Evolutionary conservation across 2,113 vertebrate species (phyloP).

Genomic region (Chloroceryle aenea): DNA sequence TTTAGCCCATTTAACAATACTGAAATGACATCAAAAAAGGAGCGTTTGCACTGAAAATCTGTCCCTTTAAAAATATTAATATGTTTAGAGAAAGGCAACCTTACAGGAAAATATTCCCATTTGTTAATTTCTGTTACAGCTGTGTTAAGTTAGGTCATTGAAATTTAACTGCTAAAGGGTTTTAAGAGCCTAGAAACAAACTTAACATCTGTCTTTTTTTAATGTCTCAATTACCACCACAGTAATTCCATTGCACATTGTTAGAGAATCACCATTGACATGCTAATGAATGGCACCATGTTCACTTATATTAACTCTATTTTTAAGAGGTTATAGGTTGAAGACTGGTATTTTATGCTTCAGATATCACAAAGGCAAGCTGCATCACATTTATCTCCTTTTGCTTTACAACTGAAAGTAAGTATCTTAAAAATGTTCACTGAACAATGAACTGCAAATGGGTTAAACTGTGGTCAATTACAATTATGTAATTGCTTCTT

Average conservation of each 20-base stretch:
- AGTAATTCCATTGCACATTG: constrained; percentile 73
- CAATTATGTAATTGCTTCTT: constrained; percentile 45
- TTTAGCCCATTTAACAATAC: neutral
- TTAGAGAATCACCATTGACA: constrained; percentile 69
- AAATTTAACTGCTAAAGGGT: constrained; percentile 77
- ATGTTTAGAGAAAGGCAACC: neutral
- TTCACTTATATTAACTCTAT: constrained; percentile 60
- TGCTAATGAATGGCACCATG: constrained; percentile 70
- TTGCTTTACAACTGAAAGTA: constrained; percentile 10
- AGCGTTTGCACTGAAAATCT: neutral
- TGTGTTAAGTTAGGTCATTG: constrained; percentile 71
- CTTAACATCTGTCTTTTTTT: constrained; percentile 76
- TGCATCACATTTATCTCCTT: neutral
- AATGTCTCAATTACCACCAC: constrained; percentile 76
- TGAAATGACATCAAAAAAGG: neutral
- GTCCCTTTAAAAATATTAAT: neutral
- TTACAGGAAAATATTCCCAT: constrained; percentile 46
- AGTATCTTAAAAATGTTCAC: neutral
- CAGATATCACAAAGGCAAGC: constrained; percentile 21
- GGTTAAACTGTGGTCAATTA: constrained; percentile 55
- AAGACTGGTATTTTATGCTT: constrained; percentile 61
- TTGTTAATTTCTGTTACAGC: constrained; percentile 68
- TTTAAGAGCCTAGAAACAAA: constrained; percentile 70
- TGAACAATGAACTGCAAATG: constrained; percentile 39
- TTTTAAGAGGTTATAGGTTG: constrained; percentile 67